Base-by-base conservation (phyloP, 1,140 invertebrate genomes). In the Melitaea cinxia region DNA sequence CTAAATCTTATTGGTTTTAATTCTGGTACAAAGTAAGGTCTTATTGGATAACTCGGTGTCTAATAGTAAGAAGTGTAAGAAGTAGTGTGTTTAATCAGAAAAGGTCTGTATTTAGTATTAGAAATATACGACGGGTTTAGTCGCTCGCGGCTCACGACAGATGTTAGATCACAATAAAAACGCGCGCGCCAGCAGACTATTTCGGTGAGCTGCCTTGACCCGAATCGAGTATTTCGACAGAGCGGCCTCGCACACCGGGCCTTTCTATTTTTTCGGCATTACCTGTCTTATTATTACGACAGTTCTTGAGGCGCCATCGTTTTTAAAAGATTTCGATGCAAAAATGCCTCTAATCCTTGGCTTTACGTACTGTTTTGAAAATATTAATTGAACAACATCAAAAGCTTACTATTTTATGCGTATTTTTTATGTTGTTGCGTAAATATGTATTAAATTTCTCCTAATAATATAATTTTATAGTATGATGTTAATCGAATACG, bases 181-280 rank as follows among this genome's bases (percentile, higher is more conserved):
- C 78, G 76, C 83, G 79, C 84, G 83, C 84, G 80, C 83, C 80
- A 86, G 75, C 79, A 78, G 77, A 90, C 82, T 90, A 90, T 90
- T 90, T 90, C 88, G 88, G 88, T 85, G 78, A 78, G 74, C 85
- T 90, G 88, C 88, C 88, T 90, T 90, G 88, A 90, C 88, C 88
- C 72, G 83, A 86, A 88, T 90, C 78, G 78, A 82, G 74, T 85
- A 78, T 90, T 90, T 90, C 88, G 83, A 86, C 88, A 90, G 81
- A 88, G 73, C 85, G 88, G 81, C 88, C 88, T 90, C 88, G 88
- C 79, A 87, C 82, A 88, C 85, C 85, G 85, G 88, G 85, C 88
- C 88, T 90, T 90, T 90, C 88, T 90, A 90, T 90, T 90, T 90
- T 90, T 90, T 90, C 88, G 85, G 85, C 79, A 90, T 90, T 90